These are phyloP conservation scores for Andrena hattorfiana DNA, from an alignment of 2,888 invertebrate species.

Conservation along the genomic window DNA sequence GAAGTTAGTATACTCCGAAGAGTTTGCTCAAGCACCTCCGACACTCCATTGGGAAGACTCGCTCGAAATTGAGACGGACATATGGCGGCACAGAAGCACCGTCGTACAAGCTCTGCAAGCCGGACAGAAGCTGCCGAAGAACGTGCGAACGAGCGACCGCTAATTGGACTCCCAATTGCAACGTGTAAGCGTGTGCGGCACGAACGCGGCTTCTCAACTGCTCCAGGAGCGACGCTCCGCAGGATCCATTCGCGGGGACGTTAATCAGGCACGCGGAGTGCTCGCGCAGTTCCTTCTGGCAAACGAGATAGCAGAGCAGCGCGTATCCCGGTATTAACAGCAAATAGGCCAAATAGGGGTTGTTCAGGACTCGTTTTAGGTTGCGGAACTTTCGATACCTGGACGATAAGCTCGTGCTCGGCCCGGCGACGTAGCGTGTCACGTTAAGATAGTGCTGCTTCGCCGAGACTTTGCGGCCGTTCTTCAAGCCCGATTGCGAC, in stretches of 20 bases:
- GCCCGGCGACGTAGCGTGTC: conserved; percentile 92
- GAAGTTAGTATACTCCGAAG: not conserved
- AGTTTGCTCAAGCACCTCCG: not conserved
- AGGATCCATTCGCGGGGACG: not conserved
- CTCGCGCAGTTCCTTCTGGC: not conserved
- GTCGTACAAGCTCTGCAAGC: not conserved
- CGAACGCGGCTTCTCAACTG: not conserved
- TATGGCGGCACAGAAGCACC: not conserved
- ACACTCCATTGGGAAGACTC: not conserved
- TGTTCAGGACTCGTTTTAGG: conserved; percentile 46
- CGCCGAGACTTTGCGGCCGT: conserved; percentile 84
- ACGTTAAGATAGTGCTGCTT: conserved; percentile 93
- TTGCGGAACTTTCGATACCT: conserved; percentile 75
- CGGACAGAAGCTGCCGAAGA: not conserved
- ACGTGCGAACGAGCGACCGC: not conserved
- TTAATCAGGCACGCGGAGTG: not conserved
- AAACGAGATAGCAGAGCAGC: conserved; percentile 22
- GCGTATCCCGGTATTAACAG: conserved; percentile 29
- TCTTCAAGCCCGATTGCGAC: conserved; percentile 81
- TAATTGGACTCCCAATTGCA: not conserved
- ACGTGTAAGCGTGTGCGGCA: not conserved
- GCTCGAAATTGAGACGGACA: not conserved
- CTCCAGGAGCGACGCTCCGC: not conserved
- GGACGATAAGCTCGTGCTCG: conserved; percentile 84
- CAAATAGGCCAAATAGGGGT: not conserved